Evolutionary conservation across 2,888 invertebrate species (phyloP), one percentile per base, ranked within the genome.

Genomic region (Osmoderma eremita): DNA sequence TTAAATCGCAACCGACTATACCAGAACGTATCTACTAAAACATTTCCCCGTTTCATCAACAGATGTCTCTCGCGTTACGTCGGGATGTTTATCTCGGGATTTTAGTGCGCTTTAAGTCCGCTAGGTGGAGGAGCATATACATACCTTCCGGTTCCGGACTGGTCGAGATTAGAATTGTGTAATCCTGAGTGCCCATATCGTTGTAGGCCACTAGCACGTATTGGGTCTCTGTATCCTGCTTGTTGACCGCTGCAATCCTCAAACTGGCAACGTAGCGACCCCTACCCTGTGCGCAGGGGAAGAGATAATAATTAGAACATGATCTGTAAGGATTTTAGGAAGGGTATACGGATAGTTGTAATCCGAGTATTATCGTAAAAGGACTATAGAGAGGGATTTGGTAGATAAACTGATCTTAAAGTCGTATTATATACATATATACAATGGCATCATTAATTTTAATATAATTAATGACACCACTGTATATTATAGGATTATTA

Each of bases 201-300:
- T 93, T 94, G 76, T 82, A 83, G 1, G 91, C 91, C 12, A 85
- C 85, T 71, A 94, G 81, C 74, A 85, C 84, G 82, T 91, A 93
- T 0, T 86, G 86, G 67, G 88, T 86, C 41, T 91, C 91, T 1
- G 92, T 92, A 76, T 93, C 93, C 71, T 91, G 90, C 73, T 91
- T 89, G 22, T 87, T 87, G 24, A 94, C 86, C 15, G 86, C 86
- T 4, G 88, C 85, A 72, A 94, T 86, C 48, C 87, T 83, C 72
- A 94, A 79, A 0, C 88, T 88, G 6, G 90, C 86, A 76, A 88
- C 88, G 85, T 90, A 93, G 77, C 83, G 85, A 20, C 90, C 90
- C 65, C 83, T 83, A 58, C 90, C 91, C 88, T 92, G 78, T 41
- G 49, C 62, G 20, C 10, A 38, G 71, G 75, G 30, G 36, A 48